Conservation (phyloP, 2,888 invertebrate species). For the Leptopilina myrica region DNA sequence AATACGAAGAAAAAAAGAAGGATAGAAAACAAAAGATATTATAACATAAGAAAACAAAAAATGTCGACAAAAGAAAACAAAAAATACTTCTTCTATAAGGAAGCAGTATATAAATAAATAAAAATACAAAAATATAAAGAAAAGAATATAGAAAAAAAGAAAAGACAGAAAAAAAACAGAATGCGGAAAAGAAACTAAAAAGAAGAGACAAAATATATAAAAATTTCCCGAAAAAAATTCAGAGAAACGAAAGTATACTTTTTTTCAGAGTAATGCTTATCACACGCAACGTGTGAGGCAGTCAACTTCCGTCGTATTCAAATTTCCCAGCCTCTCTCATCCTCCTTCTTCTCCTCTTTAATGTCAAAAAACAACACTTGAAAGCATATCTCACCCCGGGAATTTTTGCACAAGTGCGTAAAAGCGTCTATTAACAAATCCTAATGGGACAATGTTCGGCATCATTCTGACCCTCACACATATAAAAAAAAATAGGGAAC, state of each 20-base stretch:
- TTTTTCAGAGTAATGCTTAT: neutral
- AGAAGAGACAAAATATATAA: too few species aligned
- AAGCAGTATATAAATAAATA: too few species aligned
- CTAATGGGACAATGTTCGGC: slow-evolving; percentile 21
- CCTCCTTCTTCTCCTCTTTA: neutral
- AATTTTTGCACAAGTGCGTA: slow-evolving; percentile 41
- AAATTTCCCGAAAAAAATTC: neutral
- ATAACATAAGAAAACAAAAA: too few species aligned
- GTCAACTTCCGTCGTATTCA: neutral
- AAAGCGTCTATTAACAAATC: slow-evolving; percentile 40
- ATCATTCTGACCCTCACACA: neutral
- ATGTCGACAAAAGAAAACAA: too few species aligned
- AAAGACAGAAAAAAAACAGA: too few species aligned
- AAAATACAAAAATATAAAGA: too few species aligned
- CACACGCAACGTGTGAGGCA: slow-evolving; percentile 8
- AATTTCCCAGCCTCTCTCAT: neutral
- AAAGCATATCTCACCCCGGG: neutral
- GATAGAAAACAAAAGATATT: too few species aligned
- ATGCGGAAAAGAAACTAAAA: too few species aligned
- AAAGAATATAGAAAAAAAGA: too few species aligned
- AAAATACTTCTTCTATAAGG: too few species aligned
- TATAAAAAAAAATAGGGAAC: slow-evolving; percentile 47
- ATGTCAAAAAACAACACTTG: slow-evolving; percentile 28
- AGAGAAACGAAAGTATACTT: neutral
- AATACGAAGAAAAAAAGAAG: too few species aligned